phyloP scores from a whole-genome alignment of 2,888 invertebrate genomes.

The Erebia aethiops region DNA sequence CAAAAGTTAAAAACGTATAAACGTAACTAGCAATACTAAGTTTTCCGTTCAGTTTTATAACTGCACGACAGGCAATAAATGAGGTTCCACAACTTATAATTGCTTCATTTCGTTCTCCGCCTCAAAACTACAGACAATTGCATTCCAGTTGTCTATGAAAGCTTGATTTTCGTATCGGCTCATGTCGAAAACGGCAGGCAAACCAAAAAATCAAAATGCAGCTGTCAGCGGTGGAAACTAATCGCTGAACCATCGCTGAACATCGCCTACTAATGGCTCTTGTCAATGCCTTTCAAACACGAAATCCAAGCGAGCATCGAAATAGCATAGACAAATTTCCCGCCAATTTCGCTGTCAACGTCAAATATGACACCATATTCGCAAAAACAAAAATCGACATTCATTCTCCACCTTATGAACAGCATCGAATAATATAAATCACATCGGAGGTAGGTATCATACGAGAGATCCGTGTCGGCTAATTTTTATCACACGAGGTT shows the following conservation, averaged over 20 bases:
- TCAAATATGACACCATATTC: constrained; percentile 52
- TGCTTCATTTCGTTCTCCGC: constrained; percentile 75
- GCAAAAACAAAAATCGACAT: constrained; percentile 49
- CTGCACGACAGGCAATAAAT: constrained; percentile 79
- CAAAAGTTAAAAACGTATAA: constrained; percentile 52
- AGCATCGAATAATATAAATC: constrained; percentile 22
- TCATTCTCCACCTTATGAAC: constrained; percentile 47
- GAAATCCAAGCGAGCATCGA: constrained; percentile 54
- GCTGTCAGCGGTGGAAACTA: constrained; percentile 53
- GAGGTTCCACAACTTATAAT: constrained; percentile 79
- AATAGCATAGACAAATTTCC: constrained; percentile 72
- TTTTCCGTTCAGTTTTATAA: constrained; percentile 74
- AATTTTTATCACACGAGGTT: constrained; percentile 42
- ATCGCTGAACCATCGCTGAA: constrained; percentile 46
- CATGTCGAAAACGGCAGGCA: constrained; percentile 44
- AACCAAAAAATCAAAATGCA: constrained; percentile 47
- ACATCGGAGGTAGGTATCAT: constrained; percentile 17
- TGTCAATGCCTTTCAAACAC: constrained; percentile 52
- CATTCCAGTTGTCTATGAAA: constrained; percentile 57
- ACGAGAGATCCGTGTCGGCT: constrained; percentile 39
- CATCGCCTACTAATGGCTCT: constrained; percentile 45
- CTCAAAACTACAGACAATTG: constrained; percentile 57
- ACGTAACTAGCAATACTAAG: constrained; percentile 67
- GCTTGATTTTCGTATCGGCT: constrained; percentile 48
- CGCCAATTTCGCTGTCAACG: constrained; percentile 61